Evolutionary conservation across 2,888 invertebrate genomes (phyloP).

Genomic region (Himalopsyche anomala): DNA sequence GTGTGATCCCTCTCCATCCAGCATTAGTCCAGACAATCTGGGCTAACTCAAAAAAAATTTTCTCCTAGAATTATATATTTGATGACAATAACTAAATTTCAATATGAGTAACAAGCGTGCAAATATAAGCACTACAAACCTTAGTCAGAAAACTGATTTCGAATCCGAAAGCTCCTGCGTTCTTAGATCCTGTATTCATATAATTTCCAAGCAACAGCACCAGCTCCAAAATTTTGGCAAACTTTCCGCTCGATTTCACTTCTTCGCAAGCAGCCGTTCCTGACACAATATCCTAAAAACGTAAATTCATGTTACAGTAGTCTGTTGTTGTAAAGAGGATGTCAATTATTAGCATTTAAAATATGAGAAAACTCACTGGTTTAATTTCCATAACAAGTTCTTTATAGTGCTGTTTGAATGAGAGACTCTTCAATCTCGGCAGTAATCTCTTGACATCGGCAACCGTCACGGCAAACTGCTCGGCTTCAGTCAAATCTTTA

Average conservation of each 20-base stretch:
- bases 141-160: constrained; percentile 97
- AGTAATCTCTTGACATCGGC: constrained; percentile 91
- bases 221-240: constrained; percentile 92
- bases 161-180: constrained; percentile 96
- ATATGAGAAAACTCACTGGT: constrained; percentile 79
- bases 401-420: constrained; percentile 90
- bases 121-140: constrained; percentile 74
- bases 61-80: background rate
- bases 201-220: constrained; percentile 95
- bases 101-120: background rate
- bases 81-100: background rate
- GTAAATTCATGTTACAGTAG: constrained; percentile 35
- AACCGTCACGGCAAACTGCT: constrained; percentile 95
- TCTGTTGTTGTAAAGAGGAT: background rate
- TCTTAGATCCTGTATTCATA: constrained; percentile 96
- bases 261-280: constrained; percentile 97
- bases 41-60: too few species aligned
- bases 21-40: too few species aligned
- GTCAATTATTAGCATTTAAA: background rate
- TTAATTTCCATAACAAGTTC: constrained; percentile 93
- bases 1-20: too few species aligned
- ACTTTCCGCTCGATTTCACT: constrained; percentile 91
- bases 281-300: constrained; percentile 89
- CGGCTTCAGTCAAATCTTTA: constrained; percentile 92
- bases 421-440: constrained; percentile 91